Evolutionary conservation across 2,797 vertebrate genomes (phyloP), one percentile per base, ranked within the genome.

Genomic region (Margarornis squamiger): DNA sequence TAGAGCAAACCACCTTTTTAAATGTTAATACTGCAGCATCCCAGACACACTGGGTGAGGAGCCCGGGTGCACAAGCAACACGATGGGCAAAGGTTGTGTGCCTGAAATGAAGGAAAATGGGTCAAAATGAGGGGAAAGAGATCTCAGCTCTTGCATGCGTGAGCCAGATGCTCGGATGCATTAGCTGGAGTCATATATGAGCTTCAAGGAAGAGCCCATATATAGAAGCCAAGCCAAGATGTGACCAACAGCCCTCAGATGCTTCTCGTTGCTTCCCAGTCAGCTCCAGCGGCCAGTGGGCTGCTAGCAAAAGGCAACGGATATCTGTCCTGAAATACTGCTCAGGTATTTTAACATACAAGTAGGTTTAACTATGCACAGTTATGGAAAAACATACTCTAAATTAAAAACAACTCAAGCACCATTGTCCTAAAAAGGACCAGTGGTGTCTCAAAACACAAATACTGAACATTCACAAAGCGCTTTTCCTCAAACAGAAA

Each of bases 301-400:
- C 41, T 88, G 43, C 75, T 27, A 61, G 86, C 7, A 8, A 67
- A 95, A 91, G 66, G 59, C 62, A 51, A 4, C 0, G 0, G 0
- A 12, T 46, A 32, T 52, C 63, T 71, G 29, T 58, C 78, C 71
- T 88, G 59, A 95, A 95, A 94, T 76, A 91, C 68, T 89, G 63
- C 55, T 80, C 68, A 54, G 49, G 49, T 68, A 36, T 36, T 75
- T 39, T 83, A 63, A 58, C 59, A 88, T 59, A 62, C 17, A 61
- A 68, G 52, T 15, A 48, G 5, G 1, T 78, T 71, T 34, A 88
- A 73, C 58, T 49, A 61, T 20, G 76, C 59, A 83, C 4, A 3
- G 14, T 43, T 84, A 83, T 0, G 2, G 68, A 57, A 59, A 52
- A 93, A 86, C 4, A 6, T 70, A 75, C 32, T 48, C 58, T 59